These are phyloP conservation scores for Polia nebulosa DNA, from an alignment of 2,888 invertebrate species.

Conservation along the genomic window DNA sequence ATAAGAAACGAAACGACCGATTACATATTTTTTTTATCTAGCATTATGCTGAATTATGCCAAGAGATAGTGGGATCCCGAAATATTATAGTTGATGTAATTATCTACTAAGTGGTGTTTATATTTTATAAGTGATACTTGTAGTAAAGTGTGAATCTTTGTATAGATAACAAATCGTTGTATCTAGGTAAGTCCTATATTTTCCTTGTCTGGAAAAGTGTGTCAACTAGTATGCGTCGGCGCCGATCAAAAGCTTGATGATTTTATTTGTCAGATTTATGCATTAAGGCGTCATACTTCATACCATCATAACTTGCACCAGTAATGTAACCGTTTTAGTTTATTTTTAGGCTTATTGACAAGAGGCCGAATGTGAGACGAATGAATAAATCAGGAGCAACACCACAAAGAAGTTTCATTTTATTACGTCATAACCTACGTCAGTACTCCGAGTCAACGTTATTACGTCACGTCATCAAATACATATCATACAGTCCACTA, in stretches of 20 bases:
- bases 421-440: too few species aligned
- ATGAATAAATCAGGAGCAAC: too few species aligned
- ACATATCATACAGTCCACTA: too few species aligned
- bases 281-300: slow-evolving; percentile 11
- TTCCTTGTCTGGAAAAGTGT: slow-evolving; percentile 36
- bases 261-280: slow-evolving; percentile 9
- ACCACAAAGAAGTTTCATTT: too few species aligned
- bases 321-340: too few species aligned
- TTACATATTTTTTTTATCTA: slow-evolving; percentile 42
- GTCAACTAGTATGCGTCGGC: slow-evolving; percentile 37
- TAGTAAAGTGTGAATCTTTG: slow-evolving; percentile 8
- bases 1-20: slow-evolving; percentile 47
- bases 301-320: too few species aligned
- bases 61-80: slow-evolving; percentile 29
- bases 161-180: slow-evolving; percentile 27
- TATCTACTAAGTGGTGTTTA: slow-evolving; percentile 27
- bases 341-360: too few species aligned
- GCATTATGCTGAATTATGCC: slow-evolving; percentile 51
- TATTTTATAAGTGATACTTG: slow-evolving; percentile 23
- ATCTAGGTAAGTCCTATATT: slow-evolving; percentile 25
- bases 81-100: slow-evolving; percentile 20
- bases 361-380: too few species aligned
- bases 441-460: too few species aligned
- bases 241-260: slow-evolving; percentile 9
- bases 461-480: too few species aligned